These are phyloP conservation scores for Nomia melanderi DNA, from an alignment of 1,140 invertebrate species.

Conservation along the genomic window DNA sequence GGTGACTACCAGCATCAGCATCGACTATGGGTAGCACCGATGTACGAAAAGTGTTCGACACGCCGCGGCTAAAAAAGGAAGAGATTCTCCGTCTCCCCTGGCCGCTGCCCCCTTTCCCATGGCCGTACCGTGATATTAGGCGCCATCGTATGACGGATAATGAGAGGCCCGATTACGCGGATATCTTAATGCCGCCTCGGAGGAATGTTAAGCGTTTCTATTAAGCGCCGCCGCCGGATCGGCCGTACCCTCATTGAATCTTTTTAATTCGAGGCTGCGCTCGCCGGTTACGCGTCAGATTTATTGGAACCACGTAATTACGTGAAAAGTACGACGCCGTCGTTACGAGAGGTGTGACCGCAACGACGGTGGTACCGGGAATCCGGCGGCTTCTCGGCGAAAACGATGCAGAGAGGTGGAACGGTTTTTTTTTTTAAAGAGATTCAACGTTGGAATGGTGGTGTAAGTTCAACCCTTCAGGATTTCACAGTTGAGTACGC, in stretches of 20 bases:
- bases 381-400: too few relatives aligned
- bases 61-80: neutral
- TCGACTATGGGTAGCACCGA: slow-evolving; percentile 44
- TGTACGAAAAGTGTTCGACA: slow-evolving; percentile 62
- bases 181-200: slow-evolving; percentile 19
- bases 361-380: too few relatives aligned
- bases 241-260: slow-evolving; percentile 1
- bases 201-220: slow-evolving; percentile 32
- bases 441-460: too few relatives aligned
- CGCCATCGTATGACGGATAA: slow-evolving; percentile 31
- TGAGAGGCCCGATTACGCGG: slow-evolving; percentile 3
- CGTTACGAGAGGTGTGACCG: too few relatives aligned
- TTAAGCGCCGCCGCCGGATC: neutral
- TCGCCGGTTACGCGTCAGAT: neutral
- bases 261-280: neutral
- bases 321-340: too few relatives aligned
- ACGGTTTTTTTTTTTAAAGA: too few relatives aligned
- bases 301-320: neutral
- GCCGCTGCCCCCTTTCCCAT: too few relatives aligned
- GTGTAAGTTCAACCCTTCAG: too few relatives aligned
- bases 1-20: slow-evolving; percentile 12
- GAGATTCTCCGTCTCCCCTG: neutral
- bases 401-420: too few relatives aligned
- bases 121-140: slow-evolving; percentile 39
- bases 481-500: too few relatives aligned